Percentiles rank a stretch among this genome's conserved stretches.
These are phyloP conservation scores for Ginglymostoma cirratum DNA, from an alignment of 2,113 vertebrate species.

Conservation along the genomic window DNA sequence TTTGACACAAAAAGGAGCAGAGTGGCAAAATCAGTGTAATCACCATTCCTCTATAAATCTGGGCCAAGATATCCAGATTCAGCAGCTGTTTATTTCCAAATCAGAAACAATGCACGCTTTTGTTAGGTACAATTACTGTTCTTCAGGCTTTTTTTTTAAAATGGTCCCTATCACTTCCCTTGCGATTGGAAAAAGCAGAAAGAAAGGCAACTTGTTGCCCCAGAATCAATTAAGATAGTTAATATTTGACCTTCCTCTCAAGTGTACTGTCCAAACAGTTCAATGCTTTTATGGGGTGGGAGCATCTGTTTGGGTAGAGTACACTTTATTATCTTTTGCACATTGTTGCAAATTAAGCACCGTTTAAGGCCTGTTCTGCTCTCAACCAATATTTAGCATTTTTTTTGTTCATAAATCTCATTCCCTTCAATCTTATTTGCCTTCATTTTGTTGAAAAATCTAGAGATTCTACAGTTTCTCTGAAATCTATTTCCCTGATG, in stretches of 20 bases:
- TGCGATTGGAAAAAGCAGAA: neutral
- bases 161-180: neutral
- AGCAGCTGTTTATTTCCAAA: neutral
- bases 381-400: neutral
- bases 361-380: neutral
- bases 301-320: neutral
- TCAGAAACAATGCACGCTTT: neutral
- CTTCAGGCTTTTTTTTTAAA: neutral
- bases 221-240: neutral
- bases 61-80: neutral
- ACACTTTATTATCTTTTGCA: neutral
- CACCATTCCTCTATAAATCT: no score
- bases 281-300: no score
- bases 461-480: neutral
- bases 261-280: neutral
- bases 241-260: neutral
- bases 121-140: neutral
- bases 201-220: neutral
- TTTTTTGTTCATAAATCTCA: neutral
- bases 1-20: no score
- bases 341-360: neutral
- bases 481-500: neutral
- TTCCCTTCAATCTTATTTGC: neutral
- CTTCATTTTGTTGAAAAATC: neutral
- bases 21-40: no score